Conservation (phyloP, 1,140 invertebrate genomes). For the Zaprionus ornatus region DNA sequence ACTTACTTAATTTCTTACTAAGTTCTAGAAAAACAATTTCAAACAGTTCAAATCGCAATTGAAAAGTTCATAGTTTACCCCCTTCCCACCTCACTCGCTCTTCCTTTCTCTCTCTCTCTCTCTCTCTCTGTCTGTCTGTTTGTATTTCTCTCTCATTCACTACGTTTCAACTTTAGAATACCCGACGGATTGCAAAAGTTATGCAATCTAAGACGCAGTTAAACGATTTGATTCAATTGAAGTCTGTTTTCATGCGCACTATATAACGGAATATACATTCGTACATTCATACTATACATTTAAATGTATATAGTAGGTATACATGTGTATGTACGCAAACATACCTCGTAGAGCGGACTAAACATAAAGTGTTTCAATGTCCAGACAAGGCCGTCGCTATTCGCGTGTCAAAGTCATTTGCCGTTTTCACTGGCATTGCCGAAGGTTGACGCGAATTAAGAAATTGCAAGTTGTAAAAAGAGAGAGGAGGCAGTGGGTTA, state of each 20-base stretch:
- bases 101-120: neutral
- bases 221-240: slow-evolving; percentile 43
- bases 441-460: slow-evolving; percentile 54
- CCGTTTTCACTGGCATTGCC: slow-evolving; percentile 69
- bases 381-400: slow-evolving; percentile 46
- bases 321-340: slow-evolving; percentile 6
- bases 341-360: neutral
- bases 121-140: neutral
- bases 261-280: neutral
- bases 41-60: slow-evolving; percentile 40
- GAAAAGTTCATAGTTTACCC: slow-evolving; percentile 28
- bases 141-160: neutral
- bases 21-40: slow-evolving; percentile 1
- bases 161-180: slow-evolving; percentile 6
- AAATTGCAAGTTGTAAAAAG: slow-evolving; percentile 39
- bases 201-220: slow-evolving; percentile 76
- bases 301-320: neutral
- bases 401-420: slow-evolving; percentile 56
- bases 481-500: neutral
- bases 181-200: slow-evolving; percentile 48
- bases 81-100: too few species aligned
- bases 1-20: slow-evolving; percentile 9
- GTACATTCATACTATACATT: slow-evolving; percentile 6
- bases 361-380: slow-evolving; percentile 46
- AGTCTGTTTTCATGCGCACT: slow-evolving; percentile 18